phyloP scores from a whole-genome alignment of 2,797 vertebrate genomes.

The Sebastes baramenuke region DNA sequence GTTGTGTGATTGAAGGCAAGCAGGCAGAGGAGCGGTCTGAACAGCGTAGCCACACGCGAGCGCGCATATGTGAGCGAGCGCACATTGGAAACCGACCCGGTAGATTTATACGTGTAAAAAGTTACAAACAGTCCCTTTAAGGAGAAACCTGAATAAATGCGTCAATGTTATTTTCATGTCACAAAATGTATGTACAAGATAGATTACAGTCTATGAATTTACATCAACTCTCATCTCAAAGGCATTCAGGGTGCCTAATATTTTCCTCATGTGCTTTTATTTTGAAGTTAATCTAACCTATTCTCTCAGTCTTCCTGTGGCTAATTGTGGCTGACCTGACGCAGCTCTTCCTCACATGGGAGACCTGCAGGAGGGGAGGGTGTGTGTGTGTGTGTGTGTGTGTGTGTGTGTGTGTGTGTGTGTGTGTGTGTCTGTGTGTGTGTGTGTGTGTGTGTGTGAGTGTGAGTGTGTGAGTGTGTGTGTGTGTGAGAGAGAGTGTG shows the following conservation, averaged over 20 bases:
- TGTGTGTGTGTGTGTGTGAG: slow-evolving; percentile 62
- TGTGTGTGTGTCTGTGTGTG: slow-evolving; percentile 63
- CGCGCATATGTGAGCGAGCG: fast-evolving
- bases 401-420: slow-evolving; percentile 60
- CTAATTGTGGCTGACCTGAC: slow-evolving; percentile 43
- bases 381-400: slow-evolving; percentile 61
- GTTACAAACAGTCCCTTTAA: too few relatives aligned
- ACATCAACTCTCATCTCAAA: background rate
- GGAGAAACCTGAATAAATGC: background rate
- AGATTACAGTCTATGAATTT: background rate
- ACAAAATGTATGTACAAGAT: background rate
- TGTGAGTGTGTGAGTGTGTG: slow-evolving; percentile 62
- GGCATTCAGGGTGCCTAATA: background rate
- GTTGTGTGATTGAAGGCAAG: too few relatives aligned
- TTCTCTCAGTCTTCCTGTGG: slow-evolving; percentile 26
- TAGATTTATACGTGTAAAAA: too few relatives aligned
- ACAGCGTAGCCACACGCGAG: too few relatives aligned
- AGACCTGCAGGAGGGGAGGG: slow-evolving; percentile 67
- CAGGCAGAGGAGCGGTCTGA: too few relatives aligned
- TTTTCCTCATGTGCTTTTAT: slow-evolving; percentile 42
- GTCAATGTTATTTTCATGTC: background rate
- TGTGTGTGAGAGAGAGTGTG: slow-evolving; percentile 68
- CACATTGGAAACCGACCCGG: too few relatives aligned
- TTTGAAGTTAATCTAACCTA: slow-evolving; percentile 50
- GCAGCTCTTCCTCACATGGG: slow-evolving; percentile 53